Evolutionary conservation across 2,888 invertebrate species (phyloP).

Genomic region (Polydrusus pterygomalis): DNA sequence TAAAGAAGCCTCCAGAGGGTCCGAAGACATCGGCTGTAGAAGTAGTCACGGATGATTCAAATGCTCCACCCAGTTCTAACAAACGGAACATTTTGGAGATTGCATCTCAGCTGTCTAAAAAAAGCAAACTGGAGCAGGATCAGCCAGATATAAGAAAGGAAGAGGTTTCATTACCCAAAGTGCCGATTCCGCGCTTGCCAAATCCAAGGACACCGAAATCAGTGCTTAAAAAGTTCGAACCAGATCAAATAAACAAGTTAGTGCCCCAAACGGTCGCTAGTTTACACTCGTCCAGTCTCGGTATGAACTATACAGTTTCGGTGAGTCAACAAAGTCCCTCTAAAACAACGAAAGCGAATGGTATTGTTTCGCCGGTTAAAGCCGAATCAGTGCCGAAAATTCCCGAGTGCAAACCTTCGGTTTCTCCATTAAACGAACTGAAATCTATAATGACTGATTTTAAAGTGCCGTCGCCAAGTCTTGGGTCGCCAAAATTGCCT

Average conservation of each 20-base stretch:
- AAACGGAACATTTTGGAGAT: conserved; percentile 68
- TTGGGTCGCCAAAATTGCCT: conserved; percentile 48
- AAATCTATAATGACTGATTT: conserved; percentile 49
- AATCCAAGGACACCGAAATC: conserved; percentile 60
- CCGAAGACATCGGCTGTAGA: conserved; percentile 48
- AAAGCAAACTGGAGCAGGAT: conserved; percentile 60
- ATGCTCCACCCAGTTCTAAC: conserved; percentile 43
- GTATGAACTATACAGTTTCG: conserved; percentile 70
- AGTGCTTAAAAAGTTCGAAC: neutral
- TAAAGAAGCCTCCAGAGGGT: conserved; percentile 59
- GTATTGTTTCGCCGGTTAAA: conserved; percentile 54
- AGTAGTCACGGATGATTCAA: conserved; percentile 51
- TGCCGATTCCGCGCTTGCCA: conserved; percentile 65
- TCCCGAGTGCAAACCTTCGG: conserved; percentile 48
- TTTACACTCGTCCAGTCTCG: conserved; percentile 67
- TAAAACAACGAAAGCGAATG: conserved; percentile 56
- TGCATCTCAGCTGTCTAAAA: conserved; percentile 68
- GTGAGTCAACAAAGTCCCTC: conserved; percentile 59
- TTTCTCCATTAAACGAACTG: conserved; percentile 47
- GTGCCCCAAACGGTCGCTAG: conserved; percentile 57
- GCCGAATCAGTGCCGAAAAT: conserved; percentile 47
- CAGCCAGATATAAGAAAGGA: conserved; percentile 60
- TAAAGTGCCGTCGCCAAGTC: conserved; percentile 52
- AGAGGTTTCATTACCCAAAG: conserved; percentile 58
- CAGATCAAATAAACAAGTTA: conserved; percentile 31